phyloP scores from a whole-genome alignment of 2,113 vertebrate species.

The Zeus faber region DNA sequence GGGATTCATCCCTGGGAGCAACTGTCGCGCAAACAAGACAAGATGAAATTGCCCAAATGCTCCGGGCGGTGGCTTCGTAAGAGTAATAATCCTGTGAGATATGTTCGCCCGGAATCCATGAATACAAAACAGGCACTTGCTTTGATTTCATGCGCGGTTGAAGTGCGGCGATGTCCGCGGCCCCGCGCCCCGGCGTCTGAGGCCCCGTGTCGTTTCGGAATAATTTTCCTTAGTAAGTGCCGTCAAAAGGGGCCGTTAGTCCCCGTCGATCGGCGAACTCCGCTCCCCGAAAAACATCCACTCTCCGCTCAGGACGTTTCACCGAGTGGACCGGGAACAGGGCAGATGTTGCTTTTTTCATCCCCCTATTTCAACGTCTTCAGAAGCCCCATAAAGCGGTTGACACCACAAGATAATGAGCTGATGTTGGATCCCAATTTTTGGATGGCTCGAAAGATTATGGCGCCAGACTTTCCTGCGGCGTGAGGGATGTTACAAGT shows the following conservation, averaged over 20 bases:
- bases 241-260: conserved; percentile 33
- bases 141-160: conserved; percentile 44
- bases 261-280: conserved; percentile 22
- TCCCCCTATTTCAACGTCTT: no score
- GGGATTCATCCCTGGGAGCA: conserved; percentile 29
- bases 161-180: conserved; percentile 24
- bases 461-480: no score
- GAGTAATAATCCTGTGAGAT: conserved; percentile 57
- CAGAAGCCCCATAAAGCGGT: no score
- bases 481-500: no score
- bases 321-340: no score
- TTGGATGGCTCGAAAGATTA: no score
- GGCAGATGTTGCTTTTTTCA: no score
- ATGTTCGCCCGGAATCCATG: conserved; percentile 49
- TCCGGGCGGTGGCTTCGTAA: conserved; percentile 41
- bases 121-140: conserved; percentile 56
- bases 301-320: no score
- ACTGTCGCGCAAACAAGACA: conserved; percentile 41
- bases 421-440: no score
- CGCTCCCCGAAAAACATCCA: no score
- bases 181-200: conserved; percentile 49
- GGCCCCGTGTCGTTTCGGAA: conserved; percentile 47
- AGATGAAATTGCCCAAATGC: conserved; percentile 33
- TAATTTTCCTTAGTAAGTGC: conserved; percentile 48
- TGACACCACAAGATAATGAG: no score